Evolutionary conservation across 2,797 vertebrate species (phyloP).

Genomic region (Apogon hyalosoma): DNA sequence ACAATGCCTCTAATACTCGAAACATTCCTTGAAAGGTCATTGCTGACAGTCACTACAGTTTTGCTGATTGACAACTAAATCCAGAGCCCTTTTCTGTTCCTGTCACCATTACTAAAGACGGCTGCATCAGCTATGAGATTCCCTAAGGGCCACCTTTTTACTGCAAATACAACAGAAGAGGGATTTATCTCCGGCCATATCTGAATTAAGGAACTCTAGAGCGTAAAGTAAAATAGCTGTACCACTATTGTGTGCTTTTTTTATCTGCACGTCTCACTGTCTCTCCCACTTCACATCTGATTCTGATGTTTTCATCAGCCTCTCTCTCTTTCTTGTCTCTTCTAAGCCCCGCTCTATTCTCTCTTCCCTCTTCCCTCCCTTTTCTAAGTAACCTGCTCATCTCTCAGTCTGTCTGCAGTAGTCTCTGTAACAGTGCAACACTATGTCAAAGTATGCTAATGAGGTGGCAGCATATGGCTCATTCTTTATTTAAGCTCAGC

Average conservation of each 20-base stretch:
- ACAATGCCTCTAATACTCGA: neutral
- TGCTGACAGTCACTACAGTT: slow-evolving; percentile 27
- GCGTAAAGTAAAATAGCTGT: neutral
- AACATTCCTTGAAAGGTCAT: slow-evolving; percentile 40
- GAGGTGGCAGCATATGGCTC: slow-evolving; percentile 73
- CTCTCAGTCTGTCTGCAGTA: slow-evolving; percentile 53
- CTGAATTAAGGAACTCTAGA: slow-evolving; percentile 17
- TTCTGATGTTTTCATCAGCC: slow-evolving; percentile 17
- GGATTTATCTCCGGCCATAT: slow-evolving; percentile 8
- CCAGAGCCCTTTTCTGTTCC: neutral
- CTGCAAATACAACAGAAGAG: slow-evolving; percentile 26
- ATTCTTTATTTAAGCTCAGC: slow-evolving; percentile 77
- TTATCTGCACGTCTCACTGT: slow-evolving; percentile 9
- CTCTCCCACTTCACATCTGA: slow-evolving; percentile 10
- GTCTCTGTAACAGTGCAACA: slow-evolving; percentile 40
- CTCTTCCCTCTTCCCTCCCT: slow-evolving; percentile 12
- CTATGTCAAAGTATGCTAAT: slow-evolving; percentile 69
- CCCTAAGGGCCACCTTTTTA: slow-evolving; percentile 18
- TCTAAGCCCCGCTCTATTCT: neutral
- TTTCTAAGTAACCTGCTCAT: slow-evolving; percentile 49
- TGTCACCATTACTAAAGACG: slow-evolving; percentile 34
- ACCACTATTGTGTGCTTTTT: slow-evolving; percentile 11
- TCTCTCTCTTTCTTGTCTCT: slow-evolving; percentile 14
- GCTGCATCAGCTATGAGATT: slow-evolving; percentile 29
- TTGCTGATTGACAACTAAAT: slow-evolving; percentile 49